Evolutionary conservation across 2,888 invertebrate genomes (phyloP), one percentile per base, ranked within the genome.

Genomic region (Chironomus riparius): DNA sequence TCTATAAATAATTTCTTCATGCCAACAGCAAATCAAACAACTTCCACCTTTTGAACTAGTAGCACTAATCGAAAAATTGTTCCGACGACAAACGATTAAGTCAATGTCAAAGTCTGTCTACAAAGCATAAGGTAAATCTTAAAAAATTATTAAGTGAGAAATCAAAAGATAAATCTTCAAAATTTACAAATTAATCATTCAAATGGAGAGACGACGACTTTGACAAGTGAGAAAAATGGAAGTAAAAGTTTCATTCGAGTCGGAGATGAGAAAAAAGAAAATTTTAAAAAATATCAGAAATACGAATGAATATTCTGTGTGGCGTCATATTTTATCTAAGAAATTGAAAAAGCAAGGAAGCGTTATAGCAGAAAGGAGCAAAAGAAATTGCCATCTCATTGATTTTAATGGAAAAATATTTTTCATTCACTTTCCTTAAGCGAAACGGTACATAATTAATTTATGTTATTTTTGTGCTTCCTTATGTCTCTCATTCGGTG

Each of bases 61-160:
- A 65, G 82, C 79, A 77, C 84, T 85, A 48, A 84, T 84, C 78
- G 85, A 84, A 79, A 84, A 84, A 78, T 85, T 84, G 79, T 85
- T 84, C 70, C 84, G 82, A 21, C 84, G 81, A 79, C 83, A 83
- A 76, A 84, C 80, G 77, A 84, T 80, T 80, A 83, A 83, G 80
- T 84, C 84, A 77, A 84, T 84, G 78, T 84, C 84, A 70, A n/a
- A n/a, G n/a, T n/a, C n/a, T n/a, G 81, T 83, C 84, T 84, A 73
- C 5, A 79, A 77, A 12, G 24, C 28, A 28, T 28, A 28, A 28
- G 28, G 28, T 24, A 24, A 24, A 24, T 24, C 24, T 24, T 24
- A 24, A 5, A 28, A 38, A 38, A 38, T 38, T 38, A 38, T 38
- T 38, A 38, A 38, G 38, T 28, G 28, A 28, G 28, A n/a, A 28